A percentile compares a stretch with the other conserved stretches of the same genome.
Conservation (phyloP, 1,140 invertebrate species). For the Drepana arcuata region DNA sequence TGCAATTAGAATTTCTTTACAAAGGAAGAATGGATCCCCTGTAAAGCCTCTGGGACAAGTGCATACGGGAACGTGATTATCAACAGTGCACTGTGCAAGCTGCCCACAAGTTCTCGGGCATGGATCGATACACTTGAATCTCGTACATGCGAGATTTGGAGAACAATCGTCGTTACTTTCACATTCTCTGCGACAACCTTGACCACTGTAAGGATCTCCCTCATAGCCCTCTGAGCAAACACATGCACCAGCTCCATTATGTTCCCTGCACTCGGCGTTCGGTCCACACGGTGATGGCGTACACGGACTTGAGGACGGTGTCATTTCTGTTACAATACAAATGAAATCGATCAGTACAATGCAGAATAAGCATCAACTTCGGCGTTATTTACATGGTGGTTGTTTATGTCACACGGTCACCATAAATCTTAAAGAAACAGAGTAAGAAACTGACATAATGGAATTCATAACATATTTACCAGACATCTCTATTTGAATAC, state of each 20-base stretch:
- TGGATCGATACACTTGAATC: slow-evolving; percentile 84
- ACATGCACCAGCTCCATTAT: slow-evolving; percentile 78
- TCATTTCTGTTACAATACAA: slow-evolving; percentile 64
- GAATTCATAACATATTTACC: slow-evolving; percentile 27
- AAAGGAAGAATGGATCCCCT: slow-evolving; percentile 87
- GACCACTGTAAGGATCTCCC: slow-evolving; percentile 78
- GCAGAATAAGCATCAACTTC: no score
- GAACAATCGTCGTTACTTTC: slow-evolving; percentile 83
- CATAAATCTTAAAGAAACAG: no score
- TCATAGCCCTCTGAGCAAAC: slow-evolving; percentile 79
- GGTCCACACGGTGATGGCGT: slow-evolving; percentile 79
- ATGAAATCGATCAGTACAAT: no score
- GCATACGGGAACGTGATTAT: slow-evolving; percentile 83
- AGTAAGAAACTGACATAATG: slow-evolving; percentile 5
- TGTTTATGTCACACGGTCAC: no score
- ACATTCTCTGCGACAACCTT: slow-evolving; percentile 83
- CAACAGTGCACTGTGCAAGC: slow-evolving; percentile 81
- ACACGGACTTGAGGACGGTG: slow-evolving; percentile 74
- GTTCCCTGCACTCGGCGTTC: slow-evolving; percentile 78
- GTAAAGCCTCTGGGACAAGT: slow-evolving; percentile 80
- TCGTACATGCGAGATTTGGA: slow-evolving; percentile 78
- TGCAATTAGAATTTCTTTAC: slow-evolving; percentile 73
- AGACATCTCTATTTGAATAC: slow-evolving; percentile 41
- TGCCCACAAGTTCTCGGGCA: slow-evolving; percentile 82
- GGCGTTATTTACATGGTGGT: no score